Base-by-base conservation (phyloP, 2,797 vertebrate species). In the Acipenser oxyrinchus region DNA sequence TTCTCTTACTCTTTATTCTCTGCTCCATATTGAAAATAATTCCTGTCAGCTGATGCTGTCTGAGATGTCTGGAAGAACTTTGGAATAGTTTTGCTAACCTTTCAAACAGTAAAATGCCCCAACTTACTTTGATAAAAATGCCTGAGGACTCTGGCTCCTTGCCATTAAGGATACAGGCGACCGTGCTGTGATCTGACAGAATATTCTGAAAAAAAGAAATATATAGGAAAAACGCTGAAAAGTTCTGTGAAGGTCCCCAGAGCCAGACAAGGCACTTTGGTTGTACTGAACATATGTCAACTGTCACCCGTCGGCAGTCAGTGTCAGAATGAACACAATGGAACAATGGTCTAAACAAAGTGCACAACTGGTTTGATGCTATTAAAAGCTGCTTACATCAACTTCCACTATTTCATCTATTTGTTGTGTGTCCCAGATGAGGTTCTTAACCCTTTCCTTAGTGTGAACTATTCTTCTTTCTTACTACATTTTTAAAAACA, bases 371-470 rank as follows among this genome's bases (percentile, higher is more conserved):
- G 89, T 89, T 89, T 88, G 72, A 84, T 82, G 88, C 91, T 91
- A 90, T 92, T 91, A 90, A 92, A 92, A 91, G 90, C 90, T 87
- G 89, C 92, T 92, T 89, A 87, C 90, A 88, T 91, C 86, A 84
- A 83, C 87, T 88, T 88, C 88, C 88, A 85, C 83, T 81, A 80
- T 88, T 90, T 88, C 84, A 85, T 75, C 82, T 66, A 79, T 85
- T 84, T 87, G 85, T 82, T 82, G 83, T 86, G 82, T 84, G 82
- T 81, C 86, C 77, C 81, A 66, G 60, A 76, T 68, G 80, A 82
- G 78, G 77, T 76, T 80, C 67, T 72, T 51, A 65, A 76, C 72
- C 72, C 68, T 63, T 77, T 82, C 79, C 62, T 58, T 62, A 48
- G 68, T 78, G 71, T 64, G 75, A 76, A 69, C 77, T 70, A 77